These are phyloP conservation scores for Raphicerus campestris DNA, from an alignment of 2,113 vertebrate genomes.

Conservation along the genomic window DNA sequence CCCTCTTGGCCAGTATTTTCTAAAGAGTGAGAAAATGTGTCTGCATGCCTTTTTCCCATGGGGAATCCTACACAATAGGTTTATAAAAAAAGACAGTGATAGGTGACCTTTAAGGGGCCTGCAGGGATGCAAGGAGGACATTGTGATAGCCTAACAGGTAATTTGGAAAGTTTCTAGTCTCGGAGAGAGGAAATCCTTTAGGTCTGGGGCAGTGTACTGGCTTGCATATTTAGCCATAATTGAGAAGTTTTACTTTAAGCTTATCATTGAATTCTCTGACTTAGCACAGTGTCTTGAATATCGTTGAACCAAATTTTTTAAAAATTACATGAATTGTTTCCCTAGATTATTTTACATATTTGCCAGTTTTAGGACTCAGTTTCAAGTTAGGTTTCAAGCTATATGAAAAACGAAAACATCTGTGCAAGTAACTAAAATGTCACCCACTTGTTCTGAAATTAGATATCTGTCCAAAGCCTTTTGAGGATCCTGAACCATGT, in stretches of 20 bases:
- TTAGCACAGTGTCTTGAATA: not conserved
- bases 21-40: not conserved
- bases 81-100: slow-evolving; percentile 28
- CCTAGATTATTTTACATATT: not conserved
- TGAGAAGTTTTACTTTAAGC: slow-evolving; percentile 31
- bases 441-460: not conserved
- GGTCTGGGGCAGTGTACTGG: not conserved
- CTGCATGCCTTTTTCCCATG: not conserved
- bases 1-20: not conserved
- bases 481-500: not conserved
- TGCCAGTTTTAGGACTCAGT: slow-evolving; percentile 4
- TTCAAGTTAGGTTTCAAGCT: slow-evolving; percentile 36
- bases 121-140: not conserved
- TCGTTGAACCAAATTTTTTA: not conserved
- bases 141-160: not conserved
- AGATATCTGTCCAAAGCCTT: not conserved
- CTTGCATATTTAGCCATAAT: not conserved
- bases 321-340: not conserved
- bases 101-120: slow-evolving; percentile 38
- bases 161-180: not conserved
- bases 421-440: not conserved
- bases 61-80: not conserved
- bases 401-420: not conserved
- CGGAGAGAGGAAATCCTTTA: not conserved
- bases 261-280: not conserved